Conservation (phyloP, 2,888 invertebrate genomes). For the Polia nebulosa region DNA sequence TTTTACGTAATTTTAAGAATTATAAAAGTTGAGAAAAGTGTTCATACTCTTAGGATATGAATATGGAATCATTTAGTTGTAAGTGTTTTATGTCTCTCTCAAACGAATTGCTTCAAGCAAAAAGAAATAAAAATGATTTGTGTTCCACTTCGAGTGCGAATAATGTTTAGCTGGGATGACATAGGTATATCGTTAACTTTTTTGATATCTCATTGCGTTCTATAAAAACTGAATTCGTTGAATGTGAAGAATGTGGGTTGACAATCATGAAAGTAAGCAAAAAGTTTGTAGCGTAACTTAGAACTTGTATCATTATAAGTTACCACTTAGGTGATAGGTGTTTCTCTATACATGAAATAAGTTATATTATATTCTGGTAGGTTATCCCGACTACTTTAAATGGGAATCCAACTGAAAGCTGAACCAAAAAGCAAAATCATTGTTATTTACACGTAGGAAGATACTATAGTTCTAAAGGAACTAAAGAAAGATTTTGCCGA, state of each 20-base stretch:
- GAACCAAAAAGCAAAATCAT: slow-evolving; percentile 2
- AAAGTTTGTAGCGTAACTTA: slow-evolving; percentile 12
- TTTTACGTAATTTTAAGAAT: slow-evolving; percentile 71
- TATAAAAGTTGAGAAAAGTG: slow-evolving; percentile 70
- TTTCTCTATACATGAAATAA: neutral
- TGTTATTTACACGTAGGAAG: slow-evolving; percentile 26
- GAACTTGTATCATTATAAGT: slow-evolving; percentile 37
- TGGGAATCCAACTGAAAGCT: neutral
- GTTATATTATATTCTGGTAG: neutral
- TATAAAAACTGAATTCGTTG: slow-evolving; percentile 29
- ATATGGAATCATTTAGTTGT: slow-evolving; percentile 71
- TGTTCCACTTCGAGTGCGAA: slow-evolving; percentile 44
- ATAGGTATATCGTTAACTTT: slow-evolving; percentile 49
- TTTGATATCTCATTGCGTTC: slow-evolving; percentile 37
- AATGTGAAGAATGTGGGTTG: slow-evolving; percentile 19
- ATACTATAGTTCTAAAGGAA: slow-evolving; percentile 23
- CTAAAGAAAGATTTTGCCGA: slow-evolving; percentile 41
- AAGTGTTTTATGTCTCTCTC: slow-evolving; percentile 68
- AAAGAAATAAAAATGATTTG: slow-evolving; percentile 66
- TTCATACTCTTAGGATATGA: slow-evolving; percentile 70
- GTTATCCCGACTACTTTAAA: neutral
- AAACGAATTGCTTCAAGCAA: slow-evolving; percentile 58
- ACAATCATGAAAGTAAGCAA: slow-evolving; percentile 29
- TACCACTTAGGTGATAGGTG: slow-evolving; percentile 11
- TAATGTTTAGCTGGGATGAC: slow-evolving; percentile 50